These are phyloP conservation scores for Gandaritis pyraliata DNA, from an alignment of 2,888 invertebrate genomes.

Conservation along the genomic window DNA sequence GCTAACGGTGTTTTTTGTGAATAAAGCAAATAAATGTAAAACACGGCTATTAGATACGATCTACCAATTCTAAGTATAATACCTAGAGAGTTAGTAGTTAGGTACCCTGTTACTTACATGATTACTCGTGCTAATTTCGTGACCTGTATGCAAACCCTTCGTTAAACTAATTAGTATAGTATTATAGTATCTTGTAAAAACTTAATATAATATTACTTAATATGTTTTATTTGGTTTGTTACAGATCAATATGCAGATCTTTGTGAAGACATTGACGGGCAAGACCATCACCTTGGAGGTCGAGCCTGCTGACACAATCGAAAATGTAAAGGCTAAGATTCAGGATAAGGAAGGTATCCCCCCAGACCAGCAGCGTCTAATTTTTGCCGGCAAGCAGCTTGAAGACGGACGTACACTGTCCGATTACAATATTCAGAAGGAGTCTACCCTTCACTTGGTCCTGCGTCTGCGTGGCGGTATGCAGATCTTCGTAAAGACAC, in stretches of 20 bases:
- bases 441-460: neutral
- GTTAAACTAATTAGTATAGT: too few relatives aligned
- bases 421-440: neutral
- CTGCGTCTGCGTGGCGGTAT: slow-evolving; percentile 35
- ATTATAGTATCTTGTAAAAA: too few relatives aligned
- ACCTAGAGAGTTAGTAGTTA: too few relatives aligned
- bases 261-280: slow-evolving; percentile 77
- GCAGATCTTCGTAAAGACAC: slow-evolving; percentile 50
- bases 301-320: slow-evolving; percentile 39
- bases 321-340: slow-evolving; percentile 33
- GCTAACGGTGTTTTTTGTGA: too few relatives aligned
- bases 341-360: slow-evolving; percentile 2
- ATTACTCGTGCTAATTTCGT: too few relatives aligned
- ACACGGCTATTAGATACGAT: too few relatives aligned
- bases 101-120: too few relatives aligned
- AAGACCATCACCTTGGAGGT: slow-evolving; percentile 42
- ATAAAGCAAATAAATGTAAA: too few relatives aligned
- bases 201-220: neutral
- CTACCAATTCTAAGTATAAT: too few relatives aligned
- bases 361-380: slow-evolving; percentile 80
- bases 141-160: too few relatives aligned
- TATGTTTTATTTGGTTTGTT: slow-evolving; percentile 21
- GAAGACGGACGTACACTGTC: neutral
- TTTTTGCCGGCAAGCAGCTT: slow-evolving; percentile 3
- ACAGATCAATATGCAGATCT: slow-evolving; percentile 67